phyloP scores from a whole-genome alignment of 2,113 vertebrate species.

The Ondatra zibethicus region DNA sequence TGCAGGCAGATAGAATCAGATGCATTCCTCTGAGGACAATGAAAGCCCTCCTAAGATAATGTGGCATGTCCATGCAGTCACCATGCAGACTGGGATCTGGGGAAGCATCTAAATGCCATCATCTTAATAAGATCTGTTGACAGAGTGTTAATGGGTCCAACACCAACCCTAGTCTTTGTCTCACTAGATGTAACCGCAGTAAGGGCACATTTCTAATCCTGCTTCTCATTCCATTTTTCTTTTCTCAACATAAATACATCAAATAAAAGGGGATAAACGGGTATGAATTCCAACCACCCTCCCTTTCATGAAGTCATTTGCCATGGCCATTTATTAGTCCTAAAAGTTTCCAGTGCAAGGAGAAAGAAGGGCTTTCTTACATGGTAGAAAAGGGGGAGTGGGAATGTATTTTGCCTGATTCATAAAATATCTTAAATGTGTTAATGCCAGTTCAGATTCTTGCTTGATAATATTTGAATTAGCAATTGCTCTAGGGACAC shows the following conservation, averaged over 20 bases:
- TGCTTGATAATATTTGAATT: neutral
- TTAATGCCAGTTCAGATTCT: neutral
- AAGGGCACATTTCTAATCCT: neutral
- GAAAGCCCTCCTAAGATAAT: neutral
- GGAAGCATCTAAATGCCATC: neutral
- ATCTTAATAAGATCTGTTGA: neutral
- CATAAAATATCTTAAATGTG: neutral
- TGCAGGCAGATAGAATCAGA: neutral
- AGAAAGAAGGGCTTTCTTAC: neutral
- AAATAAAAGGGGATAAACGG: neutral
- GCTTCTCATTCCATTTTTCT: neutral
- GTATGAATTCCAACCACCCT: neutral
- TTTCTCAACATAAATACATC: neutral
- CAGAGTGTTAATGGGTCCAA: neutral
- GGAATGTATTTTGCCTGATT: neutral
- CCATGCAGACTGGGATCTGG: neutral
- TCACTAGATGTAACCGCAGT: neutral
- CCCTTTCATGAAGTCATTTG: neutral
- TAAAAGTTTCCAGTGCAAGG: neutral
- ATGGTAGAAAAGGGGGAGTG: neutral
- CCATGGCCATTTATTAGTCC: neutral
- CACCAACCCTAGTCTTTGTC: neutral
- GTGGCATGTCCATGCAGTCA: accelerated
- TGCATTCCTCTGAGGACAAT: neutral
- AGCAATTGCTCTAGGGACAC: neutral